These are phyloP conservation scores for Oxycera nigricornis DNA, from an alignment of 2,888 invertebrate species.

Conservation along the genomic window DNA sequence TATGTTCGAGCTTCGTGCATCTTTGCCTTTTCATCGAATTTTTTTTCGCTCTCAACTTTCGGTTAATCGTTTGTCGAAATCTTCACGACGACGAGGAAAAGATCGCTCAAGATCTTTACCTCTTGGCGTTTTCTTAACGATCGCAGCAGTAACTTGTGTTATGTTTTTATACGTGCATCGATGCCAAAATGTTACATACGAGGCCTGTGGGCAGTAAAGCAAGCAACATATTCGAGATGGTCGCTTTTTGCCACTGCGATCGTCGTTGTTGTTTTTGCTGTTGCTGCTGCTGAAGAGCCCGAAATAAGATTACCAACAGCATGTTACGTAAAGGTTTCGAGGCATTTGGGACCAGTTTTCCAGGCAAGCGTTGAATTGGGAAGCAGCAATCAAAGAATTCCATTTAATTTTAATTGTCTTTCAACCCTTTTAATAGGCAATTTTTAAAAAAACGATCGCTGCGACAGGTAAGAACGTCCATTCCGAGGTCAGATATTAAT, in stretches of 20 bases:
- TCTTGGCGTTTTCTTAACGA: constrained; percentile 27
- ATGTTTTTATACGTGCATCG: not conserved
- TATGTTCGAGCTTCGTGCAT: constrained; percentile 6
- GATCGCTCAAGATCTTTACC: constrained; percentile 10
- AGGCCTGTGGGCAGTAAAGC: not conserved
- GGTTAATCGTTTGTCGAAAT: constrained; percentile 26
- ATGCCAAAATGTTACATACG: not conserved
- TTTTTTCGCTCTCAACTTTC: not conserved
- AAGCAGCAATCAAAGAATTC: constrained; percentile 6
- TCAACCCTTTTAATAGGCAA: constrained; percentile 23
- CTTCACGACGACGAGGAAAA: not conserved
- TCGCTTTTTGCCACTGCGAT: not conserved
- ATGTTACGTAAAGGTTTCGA: constrained; percentile 23
- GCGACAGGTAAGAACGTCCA: not conserved
- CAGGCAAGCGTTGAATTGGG: not conserved
- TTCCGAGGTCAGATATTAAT: not conserved
- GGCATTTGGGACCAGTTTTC: constrained; percentile 12
- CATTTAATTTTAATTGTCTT: constrained; percentile 23
- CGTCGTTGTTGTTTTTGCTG: too few species aligned
- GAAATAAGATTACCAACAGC: not conserved
- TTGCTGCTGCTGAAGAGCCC: constrained; percentile 3
- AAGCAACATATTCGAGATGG: constrained; percentile 13
- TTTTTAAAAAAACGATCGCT: constrained; percentile 1
- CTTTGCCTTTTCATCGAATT: not conserved
- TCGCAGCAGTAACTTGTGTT: not conserved